These are phyloP conservation scores for Pemphredon lugubris DNA, from an alignment of 2,888 invertebrate genomes.

Conservation along the genomic window DNA sequence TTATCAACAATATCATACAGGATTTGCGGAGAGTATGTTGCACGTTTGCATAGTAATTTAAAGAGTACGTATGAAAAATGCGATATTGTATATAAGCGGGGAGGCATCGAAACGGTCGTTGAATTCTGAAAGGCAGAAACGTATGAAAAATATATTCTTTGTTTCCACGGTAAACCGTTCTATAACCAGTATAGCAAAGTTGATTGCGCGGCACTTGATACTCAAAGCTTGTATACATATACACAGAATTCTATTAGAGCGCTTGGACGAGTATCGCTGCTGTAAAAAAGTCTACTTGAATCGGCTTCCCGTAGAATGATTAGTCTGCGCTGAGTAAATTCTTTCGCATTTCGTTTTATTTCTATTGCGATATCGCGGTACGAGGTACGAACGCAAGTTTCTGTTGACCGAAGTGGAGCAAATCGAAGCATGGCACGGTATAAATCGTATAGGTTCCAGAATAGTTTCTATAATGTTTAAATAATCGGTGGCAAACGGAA, in stretches of 20 bases:
- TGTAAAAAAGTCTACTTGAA: slow-evolving; percentile 36
- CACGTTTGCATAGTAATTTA: slow-evolving; percentile 43
- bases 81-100: slow-evolving; percentile 21
- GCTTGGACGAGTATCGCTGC: background rate
- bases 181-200: slow-evolving; percentile 40
- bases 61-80: slow-evolving; percentile 25
- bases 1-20: slow-evolving; percentile 24
- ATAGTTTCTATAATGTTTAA: slow-evolving; percentile 16
- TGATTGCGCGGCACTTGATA: slow-evolving; percentile 22
- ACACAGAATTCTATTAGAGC: background rate
- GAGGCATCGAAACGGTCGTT: slow-evolving; percentile 20
- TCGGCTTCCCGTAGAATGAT: background rate
- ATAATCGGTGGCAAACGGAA: slow-evolving; percentile 22
- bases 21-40: slow-evolving; percentile 33
- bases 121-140: slow-evolving; percentile 17
- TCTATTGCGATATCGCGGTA: background rate
- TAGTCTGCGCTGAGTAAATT: background rate
- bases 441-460: background rate
- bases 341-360: slow-evolving; percentile 9
- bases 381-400: background rate
- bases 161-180: slow-evolving; percentile 16
- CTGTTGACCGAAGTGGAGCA: background rate
- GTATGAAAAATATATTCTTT: slow-evolving; percentile 36
- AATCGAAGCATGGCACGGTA: background rate
- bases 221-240: background rate